Percentiles rank a stretch among this genome's conserved stretches.
These are phyloP conservation scores for Drosophila tropicalis DNA, from an alignment of 1,140 invertebrate species.

Conservation along the genomic window DNA sequence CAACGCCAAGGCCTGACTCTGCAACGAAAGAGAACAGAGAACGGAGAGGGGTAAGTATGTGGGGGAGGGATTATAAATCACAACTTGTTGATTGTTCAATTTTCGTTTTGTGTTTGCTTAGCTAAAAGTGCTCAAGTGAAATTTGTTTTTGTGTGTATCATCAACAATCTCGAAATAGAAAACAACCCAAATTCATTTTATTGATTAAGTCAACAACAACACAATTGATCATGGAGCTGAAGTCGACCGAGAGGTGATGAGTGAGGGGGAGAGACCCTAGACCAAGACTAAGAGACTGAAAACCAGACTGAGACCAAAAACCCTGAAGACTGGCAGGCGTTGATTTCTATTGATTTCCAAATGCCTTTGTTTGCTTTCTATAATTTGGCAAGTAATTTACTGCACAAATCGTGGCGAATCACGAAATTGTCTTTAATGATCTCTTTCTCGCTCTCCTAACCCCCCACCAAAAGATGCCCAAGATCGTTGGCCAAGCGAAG, in stretches of 20 bases:
- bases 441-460: conserved; percentile 18
- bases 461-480: conserved; percentile 4
- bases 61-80: conserved; percentile 13
- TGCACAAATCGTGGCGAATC: conserved; percentile 73
- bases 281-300: not conserved
- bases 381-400: conserved; percentile 80
- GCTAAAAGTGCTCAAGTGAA: conserved; percentile 66
- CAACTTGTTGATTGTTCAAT: conserved; percentile 16
- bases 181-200: conserved; percentile 77
- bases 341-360: conserved; percentile 78
- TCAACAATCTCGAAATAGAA: conserved; percentile 54
- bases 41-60: conserved; percentile 4
- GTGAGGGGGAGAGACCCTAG: not conserved
- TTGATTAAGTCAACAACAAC: conserved; percentile 78
- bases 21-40: conserved; percentile 24
- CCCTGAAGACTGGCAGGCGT: conserved; percentile 61
- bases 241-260: no score
- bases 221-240: not conserved
- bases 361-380: conserved; percentile 73
- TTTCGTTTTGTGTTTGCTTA: conserved; percentile 56
- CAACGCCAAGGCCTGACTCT: conserved; percentile 82
- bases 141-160: conserved; percentile 46
- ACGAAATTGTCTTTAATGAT: conserved; percentile 81
- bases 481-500: conserved; percentile 68
- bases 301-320: conserved; percentile 34